Evolutionary conservation across 2,888 invertebrate genomes (phyloP), one percentile per base, ranked within the genome.

Genomic region (Alcis repandata): DNA sequence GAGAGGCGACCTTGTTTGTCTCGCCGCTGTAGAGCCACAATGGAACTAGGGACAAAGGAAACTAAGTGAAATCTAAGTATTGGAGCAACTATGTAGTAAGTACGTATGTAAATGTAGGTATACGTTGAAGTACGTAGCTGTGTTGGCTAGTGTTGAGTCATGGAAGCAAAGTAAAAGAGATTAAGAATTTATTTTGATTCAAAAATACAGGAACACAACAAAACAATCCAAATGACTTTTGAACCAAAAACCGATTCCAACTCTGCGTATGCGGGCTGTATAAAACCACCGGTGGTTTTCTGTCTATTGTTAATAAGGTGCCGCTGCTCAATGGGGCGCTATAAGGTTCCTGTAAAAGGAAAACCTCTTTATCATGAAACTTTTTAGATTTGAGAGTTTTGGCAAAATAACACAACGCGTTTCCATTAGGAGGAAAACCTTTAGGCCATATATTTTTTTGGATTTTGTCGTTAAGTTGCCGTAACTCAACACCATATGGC

Each of bases 1-100:
- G 82, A 76, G 79, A 22, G 53, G 17, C 43, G 56, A 43, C 73
- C 71, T 71, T 69, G 58, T 48, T 40, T 52, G 63, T 58, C 51
- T 61, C 32, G 38, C 17, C 38, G 13, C 9, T 17, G 22, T 13
- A 19, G 19, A 52, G 9, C 11, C 32, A 40, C 38, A 54, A 19
- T 61, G 15, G 3, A 32, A 15, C 9, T 17, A 33, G 27, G 27
- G 27, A 27, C 17, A 49, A 11, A 32, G 17, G 20, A 10, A 10
- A 17, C 15, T 6, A 15, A 17, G 1, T 32, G 2, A 46, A 46
- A 32, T 32, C 9, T 32, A 9, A 7, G 40, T 17, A 27, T 27
- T 46, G 46, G 32, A 49, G 11, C 32, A n/a, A 27, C 22, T 6
- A n/a, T n/a, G n/a, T n/a, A n/a, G n/a, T n/a, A 7, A 41, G 17